These are phyloP conservation scores for Ariolimax columbianus DNA, from an alignment of 2,888 invertebrate species.

Conservation along the genomic window DNA sequence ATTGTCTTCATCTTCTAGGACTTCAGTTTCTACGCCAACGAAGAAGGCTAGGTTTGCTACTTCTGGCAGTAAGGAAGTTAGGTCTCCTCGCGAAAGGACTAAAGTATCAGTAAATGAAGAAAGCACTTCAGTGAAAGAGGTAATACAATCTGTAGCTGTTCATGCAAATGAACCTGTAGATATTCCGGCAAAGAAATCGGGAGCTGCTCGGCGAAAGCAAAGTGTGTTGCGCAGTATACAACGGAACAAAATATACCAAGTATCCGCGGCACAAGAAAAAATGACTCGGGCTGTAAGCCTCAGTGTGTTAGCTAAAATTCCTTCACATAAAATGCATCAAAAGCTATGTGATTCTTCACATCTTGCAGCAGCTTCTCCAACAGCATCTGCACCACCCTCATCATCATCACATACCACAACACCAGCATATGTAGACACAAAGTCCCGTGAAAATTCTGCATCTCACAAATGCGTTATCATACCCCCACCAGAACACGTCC, in stretches of 20 bases:
- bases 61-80: background rate
- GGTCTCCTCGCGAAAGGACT: background rate
- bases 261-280: background rate
- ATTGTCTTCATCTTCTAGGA: background rate
- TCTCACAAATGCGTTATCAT: background rate
- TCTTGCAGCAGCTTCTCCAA: background rate
- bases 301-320: background rate
- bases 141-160: background rate
- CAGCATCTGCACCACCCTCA: background rate
- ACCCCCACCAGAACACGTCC: slow-evolving; percentile 8
- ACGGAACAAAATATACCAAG: background rate
- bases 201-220: background rate
- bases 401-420: background rate
- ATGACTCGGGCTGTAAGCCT: background rate
- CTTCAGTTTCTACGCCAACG: background rate
- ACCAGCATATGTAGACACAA: background rate
- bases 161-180: background rate
- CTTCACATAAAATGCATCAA: background rate
- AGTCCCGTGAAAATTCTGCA: background rate
- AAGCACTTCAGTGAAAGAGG: background rate
- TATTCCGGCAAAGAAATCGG: background rate
- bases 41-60: background rate
- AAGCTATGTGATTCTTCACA: background rate
- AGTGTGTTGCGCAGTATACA: background rate
- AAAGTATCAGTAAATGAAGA: background rate